Evolutionary conservation across 2,888 invertebrate genomes (phyloP), one percentile per base, ranked within the genome.

Genomic region (Melinopterus prodromus): DNA sequence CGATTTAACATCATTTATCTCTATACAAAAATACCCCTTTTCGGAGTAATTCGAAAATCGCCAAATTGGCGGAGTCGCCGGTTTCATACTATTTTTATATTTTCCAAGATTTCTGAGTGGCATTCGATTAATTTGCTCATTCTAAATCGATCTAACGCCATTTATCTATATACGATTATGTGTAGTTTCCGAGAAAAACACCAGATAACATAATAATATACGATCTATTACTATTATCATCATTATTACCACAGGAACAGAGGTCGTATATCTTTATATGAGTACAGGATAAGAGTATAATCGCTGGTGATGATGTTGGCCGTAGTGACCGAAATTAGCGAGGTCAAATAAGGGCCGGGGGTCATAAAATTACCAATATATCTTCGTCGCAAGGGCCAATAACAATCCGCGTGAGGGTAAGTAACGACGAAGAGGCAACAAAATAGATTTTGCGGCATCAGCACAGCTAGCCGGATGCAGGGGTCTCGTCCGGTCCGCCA

Each of bases 351-450:
- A 53, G 53, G 26, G 53, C 12, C 12, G 53, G 7, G 53, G 53
- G 53, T 53, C 53, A 53, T 53, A 53, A 53, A 53, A 53, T 53
- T 53, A 53, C 53, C 53, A 53, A 53, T 53, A 53, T 53, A 53
- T 53, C 53, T 53, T 53, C 53, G 53, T 53, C 53, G 53, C 53
- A 53, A 53, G 53, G 53, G 53, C 53, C 53, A 53, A 53, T 12
- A 53, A 53, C 53, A 53, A 53, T 53, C 53, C 53, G 53, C 53
- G 53, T 53, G 9, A 53, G 53, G 53, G 53, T 53, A 53, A 53
- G 53, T 53, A 53, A 53, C 53, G 12, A 12, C 53, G 53, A 53
- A 53, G 53, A 53, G 53, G 53, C 53, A 53, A 53, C 53, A 53
- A 53, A 53, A 53, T 53, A 53, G 53, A 53, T 53, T 53, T 53